These are phyloP conservation scores for Nematopogon swammerdamellus DNA, from an alignment of 2,888 invertebrate genomes.

Conservation along the genomic window DNA sequence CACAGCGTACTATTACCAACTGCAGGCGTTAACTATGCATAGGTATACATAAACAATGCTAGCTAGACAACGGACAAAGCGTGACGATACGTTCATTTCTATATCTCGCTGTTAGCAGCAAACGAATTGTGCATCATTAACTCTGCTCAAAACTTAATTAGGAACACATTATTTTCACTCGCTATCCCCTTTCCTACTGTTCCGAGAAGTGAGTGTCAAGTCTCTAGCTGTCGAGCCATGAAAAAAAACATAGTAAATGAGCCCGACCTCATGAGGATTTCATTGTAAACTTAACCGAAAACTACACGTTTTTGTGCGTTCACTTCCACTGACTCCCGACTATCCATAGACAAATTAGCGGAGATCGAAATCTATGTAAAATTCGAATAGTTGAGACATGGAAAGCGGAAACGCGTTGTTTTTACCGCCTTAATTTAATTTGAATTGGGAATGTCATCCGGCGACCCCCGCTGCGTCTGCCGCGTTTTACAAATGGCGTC, in stretches of 20 bases:
- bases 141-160: slow-evolving; percentile 28
- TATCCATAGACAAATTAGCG: slow-evolving; percentile 52
- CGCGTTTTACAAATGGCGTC: slow-evolving; percentile 37
- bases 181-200: slow-evolving; percentile 17
- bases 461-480: slow-evolving; percentile 34
- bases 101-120: slow-evolving; percentile 13
- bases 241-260: slow-evolving; percentile 3
- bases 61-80: background rate
- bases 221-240: background rate
- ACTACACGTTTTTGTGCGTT: slow-evolving; percentile 1
- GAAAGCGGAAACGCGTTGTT: slow-evolving; percentile 45
- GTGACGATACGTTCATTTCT: background rate
- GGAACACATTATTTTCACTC: slow-evolving; percentile 23
- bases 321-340: slow-evolving; percentile 8
- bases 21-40: no score
- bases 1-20: no score
- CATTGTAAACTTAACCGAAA: slow-evolving; percentile 7
- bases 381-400: slow-evolving; percentile 35
- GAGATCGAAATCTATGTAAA: slow-evolving; percentile 41
- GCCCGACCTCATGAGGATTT: slow-evolving; percentile 5
- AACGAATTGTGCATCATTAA: slow-evolving; percentile 31
- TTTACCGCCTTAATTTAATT: slow-evolving; percentile 54
- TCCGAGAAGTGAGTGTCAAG: slow-evolving; percentile 17
- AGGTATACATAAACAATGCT: no score
- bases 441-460: slow-evolving; percentile 43